Conservation (phyloP, 2,797 vertebrate genomes). For the Pantherophis alleghaniensis region DNA sequence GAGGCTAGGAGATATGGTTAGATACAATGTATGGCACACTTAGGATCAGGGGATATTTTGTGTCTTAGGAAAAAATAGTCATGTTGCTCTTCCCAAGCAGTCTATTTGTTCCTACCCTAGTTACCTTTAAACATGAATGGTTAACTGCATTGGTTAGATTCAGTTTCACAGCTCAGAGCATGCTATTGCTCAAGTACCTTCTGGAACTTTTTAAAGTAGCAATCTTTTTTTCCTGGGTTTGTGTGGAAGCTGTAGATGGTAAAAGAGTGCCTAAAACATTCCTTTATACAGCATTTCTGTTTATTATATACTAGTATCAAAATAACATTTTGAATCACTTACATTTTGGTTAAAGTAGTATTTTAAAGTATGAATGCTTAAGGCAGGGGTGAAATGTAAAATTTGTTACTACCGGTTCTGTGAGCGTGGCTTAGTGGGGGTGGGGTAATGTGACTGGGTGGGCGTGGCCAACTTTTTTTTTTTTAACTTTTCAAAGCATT, state of each 20-base stretch:
- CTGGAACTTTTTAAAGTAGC: neutral
- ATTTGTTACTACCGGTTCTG: too few species aligned
- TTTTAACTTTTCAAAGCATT: too few species aligned
- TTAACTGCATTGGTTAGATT: neutral
- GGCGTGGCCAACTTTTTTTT: too few species aligned
- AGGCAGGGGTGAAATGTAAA: too few species aligned
- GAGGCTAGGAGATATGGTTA: neutral
- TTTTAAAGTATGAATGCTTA: neutral
- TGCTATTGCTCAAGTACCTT: neutral
- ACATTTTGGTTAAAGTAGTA: neutral
- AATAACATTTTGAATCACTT: neutral
- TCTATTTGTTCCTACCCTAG: neutral
- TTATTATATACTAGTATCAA: neutral
- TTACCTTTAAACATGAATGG: neutral
- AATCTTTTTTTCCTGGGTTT: neutral
- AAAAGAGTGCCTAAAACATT: neutral
- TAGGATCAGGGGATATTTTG: neutral
- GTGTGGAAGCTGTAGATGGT: neutral
- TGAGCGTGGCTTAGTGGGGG: too few species aligned
- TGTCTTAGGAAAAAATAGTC: neutral
- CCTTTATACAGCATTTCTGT: neutral
- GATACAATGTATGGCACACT: neutral
- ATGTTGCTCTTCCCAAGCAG: neutral
- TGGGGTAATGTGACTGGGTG: too few species aligned
- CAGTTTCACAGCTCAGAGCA: neutral